Base-by-base conservation (phyloP, 2,888 invertebrate genomes). In the Endomychus coccineus region DNA sequence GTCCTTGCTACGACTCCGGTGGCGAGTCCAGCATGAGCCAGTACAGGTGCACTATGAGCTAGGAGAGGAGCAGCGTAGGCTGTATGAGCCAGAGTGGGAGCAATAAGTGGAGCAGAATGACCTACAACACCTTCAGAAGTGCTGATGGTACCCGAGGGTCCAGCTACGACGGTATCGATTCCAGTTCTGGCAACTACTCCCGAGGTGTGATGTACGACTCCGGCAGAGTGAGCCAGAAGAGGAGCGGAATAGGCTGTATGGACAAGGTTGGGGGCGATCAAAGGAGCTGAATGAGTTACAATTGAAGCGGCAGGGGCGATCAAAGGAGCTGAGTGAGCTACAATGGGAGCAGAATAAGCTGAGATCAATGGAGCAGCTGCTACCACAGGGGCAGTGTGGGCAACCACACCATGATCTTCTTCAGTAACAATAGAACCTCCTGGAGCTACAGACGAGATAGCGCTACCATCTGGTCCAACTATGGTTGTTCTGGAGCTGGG, bases 131-230 rank as follows among this genome's bases (percentile, higher is more conserved):
- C 42, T 37, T 37, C 44, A 36, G 48, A 42, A 14, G 53, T 46
- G 14, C 49, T 42, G 25, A 57, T 54, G 9, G 50, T 53, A 11
- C 57, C 56, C 23, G 56, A 55, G 14, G 57, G 56, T 29, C 56
- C 53, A 43, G 52, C 49, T 10, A 55, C 36, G 13, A 51, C 44
- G 5, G 49, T 51, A 21, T 40, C 14, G 2, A 3, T 10, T 13
- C 12, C 25, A 10, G 7, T 7, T n/a, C n/a, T n/a, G n/a, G 25
- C 31, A 27, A 19, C 30, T n/a, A 30, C 19, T 16, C 16, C 16
- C n/a, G 36, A 22, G 7, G 36, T 4, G 3, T 13, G 4, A 6
- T 36, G 27, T 9, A 42, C 28, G 7, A 33, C 39, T 6, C 34
- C 29, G 23, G 43, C 19, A 24, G 38, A 36, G n/a, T 29, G 37